A percentile compares a stretch with the other conserved stretches of the same genome.
Evolutionary conservation across 2,888 invertebrate species (phyloP).

Genomic region (Zygothrica quintamaculata): DNA sequence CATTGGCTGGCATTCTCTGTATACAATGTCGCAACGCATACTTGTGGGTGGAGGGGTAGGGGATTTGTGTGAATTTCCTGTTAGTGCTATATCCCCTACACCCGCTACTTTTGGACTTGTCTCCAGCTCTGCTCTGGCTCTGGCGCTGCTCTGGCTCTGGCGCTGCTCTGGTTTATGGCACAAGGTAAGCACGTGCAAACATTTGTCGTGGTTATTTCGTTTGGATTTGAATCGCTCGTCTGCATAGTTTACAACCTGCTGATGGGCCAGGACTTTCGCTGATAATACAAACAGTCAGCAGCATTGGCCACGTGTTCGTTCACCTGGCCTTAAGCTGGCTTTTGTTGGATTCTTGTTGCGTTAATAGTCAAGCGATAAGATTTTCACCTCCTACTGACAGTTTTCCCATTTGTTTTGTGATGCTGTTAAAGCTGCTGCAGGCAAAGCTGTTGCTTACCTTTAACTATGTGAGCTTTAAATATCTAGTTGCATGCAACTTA

Average conservation of each 20-base stretch:
- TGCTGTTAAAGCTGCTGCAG: background rate
- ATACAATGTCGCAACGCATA: no score
- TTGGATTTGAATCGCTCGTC: slow-evolving; percentile 72
- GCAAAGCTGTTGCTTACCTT: background rate
- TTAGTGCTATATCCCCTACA: no score
- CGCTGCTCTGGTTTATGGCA: slow-evolving; percentile 61
- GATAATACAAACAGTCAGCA: slow-evolving; percentile 65
- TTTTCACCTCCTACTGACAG: slow-evolving; percentile 42
- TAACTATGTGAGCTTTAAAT: background rate
- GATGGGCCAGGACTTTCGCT: slow-evolving; percentile 58
- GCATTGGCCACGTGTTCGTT: slow-evolving; percentile 45
- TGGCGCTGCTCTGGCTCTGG: slow-evolving; percentile 1
- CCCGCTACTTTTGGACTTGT: background rate
- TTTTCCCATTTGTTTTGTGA: slow-evolving; percentile 22
- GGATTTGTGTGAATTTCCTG: slow-evolving; percentile 33
- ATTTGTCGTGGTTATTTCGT: slow-evolving; percentile 78
- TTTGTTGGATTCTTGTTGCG: slow-evolving; percentile 70
- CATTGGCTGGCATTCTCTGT: slow-evolving; percentile 30
- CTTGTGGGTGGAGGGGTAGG: no score
- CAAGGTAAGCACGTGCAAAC: slow-evolving; percentile 77
- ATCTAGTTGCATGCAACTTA: background rate
- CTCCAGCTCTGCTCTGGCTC: background rate
- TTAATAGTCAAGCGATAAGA: slow-evolving; percentile 72
- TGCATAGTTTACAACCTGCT: slow-evolving; percentile 71
- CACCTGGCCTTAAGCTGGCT: slow-evolving; percentile 67